A percentile compares a stretch with the other conserved stretches of the same genome.
These are phyloP conservation scores for Antechinus flavipes DNA, from an alignment of 2,113 vertebrate genomes.

Conservation along the genomic window DNA sequence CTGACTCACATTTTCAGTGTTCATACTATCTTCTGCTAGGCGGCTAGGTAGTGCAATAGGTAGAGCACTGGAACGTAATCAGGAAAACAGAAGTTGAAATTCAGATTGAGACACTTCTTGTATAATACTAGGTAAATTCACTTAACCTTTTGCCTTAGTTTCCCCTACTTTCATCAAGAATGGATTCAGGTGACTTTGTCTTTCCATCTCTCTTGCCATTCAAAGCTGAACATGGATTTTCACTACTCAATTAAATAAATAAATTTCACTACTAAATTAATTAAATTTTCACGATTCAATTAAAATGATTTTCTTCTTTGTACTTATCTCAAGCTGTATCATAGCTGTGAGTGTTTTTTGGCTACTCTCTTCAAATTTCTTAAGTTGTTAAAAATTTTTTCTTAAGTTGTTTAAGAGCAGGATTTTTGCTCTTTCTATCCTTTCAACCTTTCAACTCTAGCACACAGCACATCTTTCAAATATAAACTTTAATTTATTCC, in stretches of 20 bases:
- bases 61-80: not conserved
- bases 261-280: not conserved
- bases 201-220: not conserved
- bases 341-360: not conserved
- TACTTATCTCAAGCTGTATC: not conserved
- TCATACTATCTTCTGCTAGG: not conserved
- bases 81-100: not conserved
- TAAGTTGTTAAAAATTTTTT: not conserved
- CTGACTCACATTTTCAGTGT: not conserved
- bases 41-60: not conserved
- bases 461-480: not conserved
- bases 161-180: not conserved
- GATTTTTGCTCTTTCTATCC: no score
- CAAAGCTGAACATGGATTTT: not conserved
- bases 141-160: not conserved
- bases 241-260: no score
- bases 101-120: not conserved
- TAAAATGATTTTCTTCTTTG: not conserved
- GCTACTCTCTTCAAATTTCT: not conserved
- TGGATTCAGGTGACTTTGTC: not conserved
- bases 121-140: not conserved
- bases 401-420: not conserved
- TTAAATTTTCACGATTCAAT: not conserved
- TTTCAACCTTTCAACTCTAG: not conserved
- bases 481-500: not conserved